These are phyloP conservation scores for Ptyas mucosa DNA, from an alignment of 2,113 vertebrate genomes.

Conservation along the genomic window DNA sequence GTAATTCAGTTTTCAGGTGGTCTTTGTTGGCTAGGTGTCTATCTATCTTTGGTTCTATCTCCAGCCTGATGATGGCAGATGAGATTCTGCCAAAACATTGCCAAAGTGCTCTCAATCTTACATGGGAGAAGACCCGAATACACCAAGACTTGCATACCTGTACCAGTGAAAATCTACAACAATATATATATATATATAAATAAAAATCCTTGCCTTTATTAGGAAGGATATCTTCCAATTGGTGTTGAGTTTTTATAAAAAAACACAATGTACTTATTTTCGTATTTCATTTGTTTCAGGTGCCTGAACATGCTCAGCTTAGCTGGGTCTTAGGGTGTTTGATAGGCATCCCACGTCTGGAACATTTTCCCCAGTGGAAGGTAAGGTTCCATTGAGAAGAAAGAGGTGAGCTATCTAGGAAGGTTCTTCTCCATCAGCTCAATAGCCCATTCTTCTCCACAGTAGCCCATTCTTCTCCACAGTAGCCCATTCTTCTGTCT, in stretches of 20 bases:
- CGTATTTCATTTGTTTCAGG: constrained; percentile 65
- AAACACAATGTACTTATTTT: constrained; percentile 10
- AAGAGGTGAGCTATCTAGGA: neutral
- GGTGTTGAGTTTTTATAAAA: neutral
- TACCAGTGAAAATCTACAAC: too few relatives aligned
- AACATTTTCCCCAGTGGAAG: constrained; percentile 97
- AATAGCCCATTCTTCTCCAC: neutral
- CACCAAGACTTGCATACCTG: too few relatives aligned
- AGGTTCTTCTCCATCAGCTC: too few relatives aligned
- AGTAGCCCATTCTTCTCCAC: neutral
- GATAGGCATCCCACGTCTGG: constrained; percentile 83
- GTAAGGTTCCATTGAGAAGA: constrained; percentile 56
- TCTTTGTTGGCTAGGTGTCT: too few relatives aligned
- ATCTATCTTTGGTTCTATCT: too few relatives aligned
- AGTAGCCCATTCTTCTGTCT: neutral
- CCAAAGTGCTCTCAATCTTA: too few relatives aligned
- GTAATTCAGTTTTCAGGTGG: too few relatives aligned
- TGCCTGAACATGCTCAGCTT: constrained; percentile 86
- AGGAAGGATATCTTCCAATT: neutral
- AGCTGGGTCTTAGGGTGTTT: constrained; percentile 92
- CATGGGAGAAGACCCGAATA: too few relatives aligned
- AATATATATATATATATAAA: too few relatives aligned
- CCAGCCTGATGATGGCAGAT: too few relatives aligned
- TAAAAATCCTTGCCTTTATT: neutral
- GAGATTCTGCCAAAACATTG: too few relatives aligned